phyloP scores from a whole-genome alignment of 1,140 invertebrate species.

The Ceratina japonica region DNA sequence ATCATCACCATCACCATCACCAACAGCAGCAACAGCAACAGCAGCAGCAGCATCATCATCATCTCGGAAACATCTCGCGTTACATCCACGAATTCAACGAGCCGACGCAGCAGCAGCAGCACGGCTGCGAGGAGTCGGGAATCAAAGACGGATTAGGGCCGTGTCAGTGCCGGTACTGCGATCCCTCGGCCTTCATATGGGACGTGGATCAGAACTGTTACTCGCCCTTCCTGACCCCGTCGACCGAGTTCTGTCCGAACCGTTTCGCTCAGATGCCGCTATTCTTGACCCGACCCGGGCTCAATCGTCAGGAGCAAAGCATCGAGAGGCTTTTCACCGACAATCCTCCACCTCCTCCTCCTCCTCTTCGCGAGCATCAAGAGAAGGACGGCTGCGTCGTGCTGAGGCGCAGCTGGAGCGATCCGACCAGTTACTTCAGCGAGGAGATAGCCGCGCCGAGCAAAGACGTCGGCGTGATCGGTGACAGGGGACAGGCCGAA shows the following conservation, averaged over 20 bases:
- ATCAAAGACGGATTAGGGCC: conserved; percentile 77
- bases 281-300: conserved; percentile 66
- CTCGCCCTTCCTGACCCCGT: conserved; percentile 76
- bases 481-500: conserved; percentile 75
- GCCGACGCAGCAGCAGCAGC: conserved; percentile 20
- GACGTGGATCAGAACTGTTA: conserved; percentile 82
- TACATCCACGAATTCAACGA: conserved; percentile 75
- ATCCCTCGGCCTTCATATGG: conserved; percentile 88
- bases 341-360: too few relatives aligned
- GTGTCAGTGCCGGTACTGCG: conserved; percentile 90
- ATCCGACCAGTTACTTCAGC: conserved; percentile 78
- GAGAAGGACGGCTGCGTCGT: conserved; percentile 68
- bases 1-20: conserved; percentile 24
- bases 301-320: conserved; percentile 71
- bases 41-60: not conserved
- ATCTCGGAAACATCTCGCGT: conserved; percentile 47
- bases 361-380: conserved; percentile 64
- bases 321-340: conserved; percentile 76
- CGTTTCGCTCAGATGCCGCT: conserved; percentile 66
- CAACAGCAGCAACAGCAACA: not conserved
- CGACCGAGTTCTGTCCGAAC: conserved; percentile 48
- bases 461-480: conserved; percentile 80
- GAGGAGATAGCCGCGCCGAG: conserved; percentile 72
- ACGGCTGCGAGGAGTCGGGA: conserved; percentile 69
- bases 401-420: conserved; percentile 83